A percentile compares a stretch with the other conserved stretches of the same genome.
These are phyloP conservation scores for Macrocentrus cingulum DNA, from an alignment of 1,140 invertebrate species.

Conservation along the genomic window DNA sequence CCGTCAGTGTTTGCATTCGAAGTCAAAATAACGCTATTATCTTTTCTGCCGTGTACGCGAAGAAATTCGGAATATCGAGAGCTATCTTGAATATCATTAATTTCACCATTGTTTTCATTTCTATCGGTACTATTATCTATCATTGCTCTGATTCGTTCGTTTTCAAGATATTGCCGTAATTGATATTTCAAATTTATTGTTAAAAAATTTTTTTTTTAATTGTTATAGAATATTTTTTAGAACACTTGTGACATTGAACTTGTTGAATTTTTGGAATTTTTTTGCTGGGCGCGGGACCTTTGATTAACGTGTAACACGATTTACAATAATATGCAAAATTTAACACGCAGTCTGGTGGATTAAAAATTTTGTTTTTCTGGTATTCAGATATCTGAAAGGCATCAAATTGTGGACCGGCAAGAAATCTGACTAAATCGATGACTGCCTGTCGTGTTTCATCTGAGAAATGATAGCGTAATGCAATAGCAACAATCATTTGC, in stretches of 20 bases:
- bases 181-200: constrained; percentile 23
- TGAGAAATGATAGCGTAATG: no score
- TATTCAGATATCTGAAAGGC: constrained; percentile 27
- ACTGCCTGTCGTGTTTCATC: constrained; percentile 8
- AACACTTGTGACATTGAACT: constrained; percentile 10
- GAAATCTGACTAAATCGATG: constrained; percentile 24
- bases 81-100: neutral
- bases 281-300: constrained; percentile 11
- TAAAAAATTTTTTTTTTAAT: constrained; percentile 20
- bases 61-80: constrained; percentile 19
- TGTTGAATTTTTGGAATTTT: neutral
- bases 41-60: constrained; percentile 17
- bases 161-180: constrained; percentile 13
- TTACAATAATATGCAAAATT: constrained; percentile 28
- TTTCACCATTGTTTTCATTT: neutral
- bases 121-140: constrained; percentile 15
- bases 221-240: constrained; percentile 4
- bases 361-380: constrained; percentile 24
- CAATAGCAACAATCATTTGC: neutral
- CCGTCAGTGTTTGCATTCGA: constrained; percentile 26
- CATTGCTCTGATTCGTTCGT: neutral
- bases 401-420: constrained; percentile 28
- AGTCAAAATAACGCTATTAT: constrained; percentile 11
- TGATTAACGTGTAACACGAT: neutral
- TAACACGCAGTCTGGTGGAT: constrained; percentile 18